These are phyloP conservation scores for Nannobrachium achirus DNA, from an alignment of 2,113 vertebrate genomes.

Conservation along the genomic window DNA sequence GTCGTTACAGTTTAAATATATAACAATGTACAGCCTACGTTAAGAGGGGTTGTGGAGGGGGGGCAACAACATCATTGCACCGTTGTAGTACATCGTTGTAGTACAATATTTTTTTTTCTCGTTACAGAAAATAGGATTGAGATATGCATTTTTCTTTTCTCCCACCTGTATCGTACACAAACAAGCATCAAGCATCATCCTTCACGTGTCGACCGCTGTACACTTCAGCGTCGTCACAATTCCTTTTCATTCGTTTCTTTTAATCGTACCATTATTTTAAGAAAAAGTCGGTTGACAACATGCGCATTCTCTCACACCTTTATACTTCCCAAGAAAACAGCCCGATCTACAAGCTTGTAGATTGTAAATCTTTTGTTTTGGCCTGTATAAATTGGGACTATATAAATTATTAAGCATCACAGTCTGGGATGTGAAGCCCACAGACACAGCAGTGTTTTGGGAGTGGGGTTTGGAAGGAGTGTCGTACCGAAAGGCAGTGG, in stretches of 20 bases:
- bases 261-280: constrained; percentile 49
- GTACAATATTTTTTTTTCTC: constrained; percentile 14
- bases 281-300: constrained; percentile 40
- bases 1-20: constrained; percentile 17
- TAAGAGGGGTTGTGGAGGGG: constrained; percentile 16
- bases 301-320: constrained; percentile 63
- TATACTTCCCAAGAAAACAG: background rate
- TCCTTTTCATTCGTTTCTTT: constrained; percentile 8
- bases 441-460: no score
- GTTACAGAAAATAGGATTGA: constrained; percentile 55
- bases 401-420: no score
- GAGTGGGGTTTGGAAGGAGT: no score
- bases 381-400: no score
- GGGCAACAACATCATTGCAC: constrained; percentile 17
- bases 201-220: constrained; percentile 23
- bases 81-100: background rate
- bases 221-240: constrained; percentile 17
- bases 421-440: no score
- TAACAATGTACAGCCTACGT: constrained; percentile 54
- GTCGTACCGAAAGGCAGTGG: no score
- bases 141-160: constrained; percentile 30
- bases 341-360: no score
- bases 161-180: constrained; percentile 50
- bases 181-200: constrained; percentile 44
- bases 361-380: no score